Evolutionary conservation across 2,113 vertebrate genomes (phyloP).

Genomic region (Circaetus gallicus): DNA sequence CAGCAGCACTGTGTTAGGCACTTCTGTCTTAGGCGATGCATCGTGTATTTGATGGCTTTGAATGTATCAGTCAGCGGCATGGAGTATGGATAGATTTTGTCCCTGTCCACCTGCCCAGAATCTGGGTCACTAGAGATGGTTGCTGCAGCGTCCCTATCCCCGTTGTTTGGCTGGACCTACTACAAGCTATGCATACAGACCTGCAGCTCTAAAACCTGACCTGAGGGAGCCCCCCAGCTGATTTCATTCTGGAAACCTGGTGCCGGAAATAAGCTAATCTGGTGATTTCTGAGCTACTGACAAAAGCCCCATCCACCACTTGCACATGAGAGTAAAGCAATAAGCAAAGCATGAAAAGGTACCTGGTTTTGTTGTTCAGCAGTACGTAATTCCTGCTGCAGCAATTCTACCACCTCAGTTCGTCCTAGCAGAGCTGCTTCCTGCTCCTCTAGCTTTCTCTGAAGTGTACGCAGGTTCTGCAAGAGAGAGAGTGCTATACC

Average conservation of each 20-base stretch:
- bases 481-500: background rate
- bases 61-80: background rate
- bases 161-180: background rate
- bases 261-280: background rate
- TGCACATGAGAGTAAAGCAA: background rate
- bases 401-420: slow-evolving; percentile 82
- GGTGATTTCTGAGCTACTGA: background rate
- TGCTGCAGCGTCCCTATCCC: background rate
- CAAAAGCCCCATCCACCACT: background rate
- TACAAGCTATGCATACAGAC: background rate
- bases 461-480: slow-evolving; percentile 77
- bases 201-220: background rate
- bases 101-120: background rate
- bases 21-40: background rate
- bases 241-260: background rate
- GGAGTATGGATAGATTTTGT: background rate
- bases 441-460: slow-evolving; percentile 83
- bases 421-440: slow-evolving; percentile 81
- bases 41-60: background rate
- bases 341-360: background rate
- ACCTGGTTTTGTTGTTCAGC: slow-evolving; percentile 91
- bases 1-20: background rate
- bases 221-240: background rate
- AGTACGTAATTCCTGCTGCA: slow-evolving; percentile 83
- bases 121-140: background rate